Conservation (phyloP, 2,888 invertebrate genomes). For the Epinotia nisella region DNA sequence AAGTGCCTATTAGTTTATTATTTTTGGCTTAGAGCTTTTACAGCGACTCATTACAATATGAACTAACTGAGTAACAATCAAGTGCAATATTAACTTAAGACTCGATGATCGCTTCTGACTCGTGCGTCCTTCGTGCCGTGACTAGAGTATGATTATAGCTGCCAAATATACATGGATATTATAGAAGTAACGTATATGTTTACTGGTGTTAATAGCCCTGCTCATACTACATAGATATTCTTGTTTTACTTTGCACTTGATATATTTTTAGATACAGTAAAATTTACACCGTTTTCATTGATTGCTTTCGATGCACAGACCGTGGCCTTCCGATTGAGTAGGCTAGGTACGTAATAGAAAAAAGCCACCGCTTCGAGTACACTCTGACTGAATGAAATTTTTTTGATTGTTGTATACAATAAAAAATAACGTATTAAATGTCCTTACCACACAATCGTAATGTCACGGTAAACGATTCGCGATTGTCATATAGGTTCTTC, state of each 20-base stretch:
- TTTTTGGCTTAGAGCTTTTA: slow-evolving; percentile 26
- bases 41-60: slow-evolving; percentile 29
- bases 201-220: slow-evolving; percentile 7
- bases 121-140: slow-evolving; percentile 25
- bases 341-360: background rate
- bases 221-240: slow-evolving; percentile 30
- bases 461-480: background rate
- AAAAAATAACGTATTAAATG: background rate
- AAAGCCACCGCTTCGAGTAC: background rate
- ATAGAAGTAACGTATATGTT: slow-evolving; percentile 22
- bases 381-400: background rate
- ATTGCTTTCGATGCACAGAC: slow-evolving; percentile 4
- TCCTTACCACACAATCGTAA: background rate
- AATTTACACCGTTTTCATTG: slow-evolving; percentile 22
- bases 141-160: slow-evolving; percentile 31
- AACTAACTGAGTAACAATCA: slow-evolving; percentile 31
- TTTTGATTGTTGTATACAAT: background rate
- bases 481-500: background rate
- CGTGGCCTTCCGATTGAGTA: slow-evolving; percentile 5
- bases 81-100: slow-evolving; percentile 43
- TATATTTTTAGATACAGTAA: slow-evolving; percentile 29
- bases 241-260: slow-evolving; percentile 26
- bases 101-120: slow-evolving; percentile 30
- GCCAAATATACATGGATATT: slow-evolving; percentile 40
- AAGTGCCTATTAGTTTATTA: slow-evolving; percentile 40